These are phyloP conservation scores for Indicator maculatus DNA, from an alignment of 2,113 vertebrate genomes.

Conservation along the genomic window DNA sequence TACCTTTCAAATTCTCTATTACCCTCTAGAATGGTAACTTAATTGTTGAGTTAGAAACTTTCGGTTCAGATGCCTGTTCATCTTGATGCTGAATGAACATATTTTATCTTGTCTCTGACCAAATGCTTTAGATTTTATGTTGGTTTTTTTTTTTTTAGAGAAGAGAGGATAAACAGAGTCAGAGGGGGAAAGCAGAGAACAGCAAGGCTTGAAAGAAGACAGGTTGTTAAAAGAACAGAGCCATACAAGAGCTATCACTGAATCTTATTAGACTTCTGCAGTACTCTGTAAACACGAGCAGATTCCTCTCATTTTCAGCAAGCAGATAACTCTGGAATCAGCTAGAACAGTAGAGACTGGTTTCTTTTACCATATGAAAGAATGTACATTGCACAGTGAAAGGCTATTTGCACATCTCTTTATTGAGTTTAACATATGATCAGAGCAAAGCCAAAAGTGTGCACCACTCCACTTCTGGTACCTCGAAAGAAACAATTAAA, in stretches of 20 bases:
- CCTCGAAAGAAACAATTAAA: neutral
- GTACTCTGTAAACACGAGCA: neutral
- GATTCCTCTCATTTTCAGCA: conserved; percentile 30
- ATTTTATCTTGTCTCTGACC: neutral
- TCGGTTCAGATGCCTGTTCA: neutral
- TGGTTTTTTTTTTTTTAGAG: neutral
- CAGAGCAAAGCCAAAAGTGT: neutral
- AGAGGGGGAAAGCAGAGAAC: neutral
- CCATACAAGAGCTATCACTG: conserved; percentile 5
- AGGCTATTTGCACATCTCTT: neutral
- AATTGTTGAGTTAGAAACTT: neutral
- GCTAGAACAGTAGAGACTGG: neutral
- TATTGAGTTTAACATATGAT: neutral
- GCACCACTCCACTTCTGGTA: neutral
- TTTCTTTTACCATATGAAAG: neutral
- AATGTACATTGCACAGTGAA: neutral
- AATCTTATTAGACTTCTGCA: conserved; percentile 13
- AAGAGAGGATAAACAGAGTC: neutral
- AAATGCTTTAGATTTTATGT: neutral
- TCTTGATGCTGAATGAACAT: neutral
- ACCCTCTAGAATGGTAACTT: neutral
- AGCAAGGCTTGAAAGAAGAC: neutral
- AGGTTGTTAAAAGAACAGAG: conserved; percentile 9
- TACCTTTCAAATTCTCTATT: neutral
- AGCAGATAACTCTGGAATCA: neutral